phyloP scores from a whole-genome alignment of 2,888 invertebrate species.

The Agonum fuliginosum region DNA sequence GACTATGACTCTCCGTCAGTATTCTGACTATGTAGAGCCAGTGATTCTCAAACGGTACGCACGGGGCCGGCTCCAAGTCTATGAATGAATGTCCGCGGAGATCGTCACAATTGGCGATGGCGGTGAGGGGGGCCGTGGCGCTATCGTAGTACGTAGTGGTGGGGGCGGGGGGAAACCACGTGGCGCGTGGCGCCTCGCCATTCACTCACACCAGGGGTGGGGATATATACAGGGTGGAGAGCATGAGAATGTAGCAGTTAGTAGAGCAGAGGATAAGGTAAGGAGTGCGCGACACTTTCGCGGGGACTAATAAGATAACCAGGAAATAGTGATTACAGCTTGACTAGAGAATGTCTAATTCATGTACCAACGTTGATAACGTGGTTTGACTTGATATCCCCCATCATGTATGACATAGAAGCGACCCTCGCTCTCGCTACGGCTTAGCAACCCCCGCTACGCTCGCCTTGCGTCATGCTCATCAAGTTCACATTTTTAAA shows the following conservation, averaged over 20 bases:
- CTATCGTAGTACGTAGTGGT: constrained; percentile 30
- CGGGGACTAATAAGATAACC: too few species aligned
- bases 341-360: too few species aligned
- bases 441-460: too few species aligned
- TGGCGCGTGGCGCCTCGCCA: constrained; percentile 15
- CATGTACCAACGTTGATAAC: too few species aligned
- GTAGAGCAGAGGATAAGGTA: background rate
- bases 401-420: too few species aligned
- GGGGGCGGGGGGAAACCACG: constrained; percentile 17
- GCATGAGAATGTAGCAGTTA: background rate
- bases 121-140: constrained; percentile 10
- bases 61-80: background rate
- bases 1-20: background rate
- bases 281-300: too few species aligned
- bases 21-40: background rate
- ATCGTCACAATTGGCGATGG: constrained; percentile 15
- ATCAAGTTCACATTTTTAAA: too few species aligned
- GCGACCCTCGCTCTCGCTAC: too few species aligned
- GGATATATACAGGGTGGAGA: background rate
- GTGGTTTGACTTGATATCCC: too few species aligned
- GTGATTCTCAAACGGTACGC: constrained; percentile 18
- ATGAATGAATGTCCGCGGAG: constrained; percentile 28
- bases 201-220: background rate
- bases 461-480: too few species aligned
- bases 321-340: too few species aligned